Evolutionary conservation across 2,888 invertebrate species (phyloP).

Genomic region (Luperina nickerlii): DNA sequence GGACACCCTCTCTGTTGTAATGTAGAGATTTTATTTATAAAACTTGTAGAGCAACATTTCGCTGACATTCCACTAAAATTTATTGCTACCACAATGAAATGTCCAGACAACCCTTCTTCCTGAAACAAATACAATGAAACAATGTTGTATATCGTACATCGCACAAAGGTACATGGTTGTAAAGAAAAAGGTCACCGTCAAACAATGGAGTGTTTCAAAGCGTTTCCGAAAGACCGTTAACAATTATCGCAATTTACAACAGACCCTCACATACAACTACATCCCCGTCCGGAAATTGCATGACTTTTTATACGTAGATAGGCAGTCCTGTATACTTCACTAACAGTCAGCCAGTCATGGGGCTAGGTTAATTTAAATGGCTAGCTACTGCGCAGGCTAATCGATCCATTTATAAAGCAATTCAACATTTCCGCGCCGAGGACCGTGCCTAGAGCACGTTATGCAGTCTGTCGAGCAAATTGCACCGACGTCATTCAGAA

Average conservation of each 20-base stretch:
- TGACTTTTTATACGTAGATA: conserved; percentile 18
- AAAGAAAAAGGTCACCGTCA: conserved; percentile 9
- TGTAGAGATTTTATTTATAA: conserved; percentile 16
- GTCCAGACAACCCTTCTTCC: conserved; percentile 12
- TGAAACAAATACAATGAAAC: conserved; percentile 18
- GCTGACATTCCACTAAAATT: conserved; percentile 21
- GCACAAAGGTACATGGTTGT: conserved; percentile 14
- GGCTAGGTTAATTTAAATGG: conserved; percentile 25
- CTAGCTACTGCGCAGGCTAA: conserved; percentile 31
- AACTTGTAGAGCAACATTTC: conserved; percentile 19
- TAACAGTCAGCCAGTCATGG: conserved; percentile 2
- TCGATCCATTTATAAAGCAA: conserved; percentile 41
- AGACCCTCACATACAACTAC: conserved; percentile 23
- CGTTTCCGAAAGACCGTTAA: conserved; percentile 31
- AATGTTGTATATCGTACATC: conserved; percentile 28
- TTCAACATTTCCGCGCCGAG: conserved; percentile 41
- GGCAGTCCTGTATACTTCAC: background rate
- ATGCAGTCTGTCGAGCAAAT: conserved; percentile 5
- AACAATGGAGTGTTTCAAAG: conserved; percentile 38
- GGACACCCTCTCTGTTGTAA: background rate
- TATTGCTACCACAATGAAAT: conserved; percentile 19
- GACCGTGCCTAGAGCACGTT: background rate
- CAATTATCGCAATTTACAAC: conserved; percentile 40
- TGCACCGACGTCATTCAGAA: conserved; percentile 3
- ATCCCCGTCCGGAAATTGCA: conserved; percentile 24